These are phyloP conservation scores for Harpagifer antarcticus DNA, from an alignment of 2,797 vertebrate genomes.

Conservation along the genomic window DNA sequence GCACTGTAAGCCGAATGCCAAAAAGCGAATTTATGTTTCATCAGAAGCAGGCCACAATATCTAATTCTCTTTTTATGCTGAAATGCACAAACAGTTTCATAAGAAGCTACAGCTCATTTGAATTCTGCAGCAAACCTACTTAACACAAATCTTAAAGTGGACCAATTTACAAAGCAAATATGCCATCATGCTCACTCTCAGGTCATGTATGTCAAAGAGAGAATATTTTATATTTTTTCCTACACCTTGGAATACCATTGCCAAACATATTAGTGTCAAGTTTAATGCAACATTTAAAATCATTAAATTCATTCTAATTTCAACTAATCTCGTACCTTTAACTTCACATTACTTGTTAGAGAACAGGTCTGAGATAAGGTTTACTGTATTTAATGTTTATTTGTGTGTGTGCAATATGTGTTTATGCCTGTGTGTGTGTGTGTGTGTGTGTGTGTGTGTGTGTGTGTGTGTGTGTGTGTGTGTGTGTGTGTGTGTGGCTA, in stretches of 20 bases:
- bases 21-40: not conserved
- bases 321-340: too few relatives aligned
- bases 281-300: too few relatives aligned
- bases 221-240: too few relatives aligned
- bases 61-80: not conserved
- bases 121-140: not conserved
- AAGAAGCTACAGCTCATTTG: constrained; percentile 3
- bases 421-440: not conserved
- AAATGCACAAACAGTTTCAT: not conserved
- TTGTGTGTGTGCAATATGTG: not conserved
- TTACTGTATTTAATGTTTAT: not conserved
- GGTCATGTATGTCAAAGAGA: too few relatives aligned
- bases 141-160: not conserved
- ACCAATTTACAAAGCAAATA: not conserved
- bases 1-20: not conserved
- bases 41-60: not conserved
- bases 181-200: too few relatives aligned
- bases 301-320: too few relatives aligned
- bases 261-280: too few relatives aligned
- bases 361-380: not conserved
- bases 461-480: constrained; percentile 5
- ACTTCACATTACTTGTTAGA: too few relatives aligned
- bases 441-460: not conserved
- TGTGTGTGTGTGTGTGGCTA: constrained; percentile 39
- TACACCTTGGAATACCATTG: too few relatives aligned